Conservation (phyloP, 2,113 vertebrate genomes). For the Irena cyanogastra region DNA sequence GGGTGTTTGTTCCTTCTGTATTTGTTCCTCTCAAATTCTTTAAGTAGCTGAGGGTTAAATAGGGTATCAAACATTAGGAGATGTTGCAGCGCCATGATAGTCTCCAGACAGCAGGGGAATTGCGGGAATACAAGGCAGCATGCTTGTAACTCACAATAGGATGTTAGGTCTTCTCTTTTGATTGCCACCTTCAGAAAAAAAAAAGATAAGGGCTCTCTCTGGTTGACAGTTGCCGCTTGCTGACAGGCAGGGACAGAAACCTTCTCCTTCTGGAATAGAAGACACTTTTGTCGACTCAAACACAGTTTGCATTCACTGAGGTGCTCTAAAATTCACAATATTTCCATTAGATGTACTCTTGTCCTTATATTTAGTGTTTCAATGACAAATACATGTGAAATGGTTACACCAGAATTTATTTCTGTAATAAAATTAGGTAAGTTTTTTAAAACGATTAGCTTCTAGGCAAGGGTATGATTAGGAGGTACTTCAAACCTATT, state of each 20-base stretch:
- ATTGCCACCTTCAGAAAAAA: background rate
- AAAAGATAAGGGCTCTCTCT: background rate
- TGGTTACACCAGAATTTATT: background rate
- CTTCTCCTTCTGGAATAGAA: background rate
- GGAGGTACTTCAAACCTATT: conserved; percentile 20
- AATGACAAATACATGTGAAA: background rate
- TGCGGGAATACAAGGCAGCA: background rate
- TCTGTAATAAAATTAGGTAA: background rate
- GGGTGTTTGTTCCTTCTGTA: background rate
- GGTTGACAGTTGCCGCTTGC: background rate
- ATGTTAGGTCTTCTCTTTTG: background rate
- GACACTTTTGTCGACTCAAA: background rate
- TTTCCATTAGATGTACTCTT: background rate
- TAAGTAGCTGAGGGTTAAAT: background rate
- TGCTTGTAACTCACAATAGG: conserved; percentile 15
- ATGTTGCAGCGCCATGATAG: background rate
- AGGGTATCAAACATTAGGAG: conserved; percentile 3
- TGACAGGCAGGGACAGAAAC: background rate
- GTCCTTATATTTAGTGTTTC: background rate
- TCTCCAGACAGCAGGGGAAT: background rate
- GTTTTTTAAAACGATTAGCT: background rate
- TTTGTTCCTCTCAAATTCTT: background rate
- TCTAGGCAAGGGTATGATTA: background rate
- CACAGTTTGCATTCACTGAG: background rate
- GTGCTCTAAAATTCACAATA: background rate